Evolutionary conservation across 2,113 vertebrate species (phyloP), one percentile per base, ranked within the genome.

Genomic region (Pandion haliaetus): DNA sequence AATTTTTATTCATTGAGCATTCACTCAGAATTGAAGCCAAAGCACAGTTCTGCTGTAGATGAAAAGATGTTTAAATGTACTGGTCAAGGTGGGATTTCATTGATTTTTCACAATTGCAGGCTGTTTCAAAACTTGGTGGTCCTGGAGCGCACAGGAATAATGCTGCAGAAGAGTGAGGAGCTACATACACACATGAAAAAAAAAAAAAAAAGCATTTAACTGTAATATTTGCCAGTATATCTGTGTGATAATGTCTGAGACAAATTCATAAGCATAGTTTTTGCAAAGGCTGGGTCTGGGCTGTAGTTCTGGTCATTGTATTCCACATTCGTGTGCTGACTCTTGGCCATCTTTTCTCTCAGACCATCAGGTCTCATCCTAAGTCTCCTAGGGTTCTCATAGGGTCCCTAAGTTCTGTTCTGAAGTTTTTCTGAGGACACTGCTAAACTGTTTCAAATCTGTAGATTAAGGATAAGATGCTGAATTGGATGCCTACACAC

Each of bases 361-460:
- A 11, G 32, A 67, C 29, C 14, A 15, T 45, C 26, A 42, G 18
- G n/a, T 58, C 29, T 85, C 2, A 1, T 86, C 59, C 52, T 79
- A 44, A 85, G 32, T 3, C 10, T 74, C 18, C 25, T 28, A 2
- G 40, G 63, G 19, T 17, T 59, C 86, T 95, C 42, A 44, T 2
- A 73, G 17, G 20, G 25, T 62, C 29, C 2, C 0, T 61, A 45
- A 59, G 12, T 79, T 88, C 23, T 63, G 23, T 29, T 58, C 55
- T 81, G 67, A 86, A 73, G 61, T 81, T 81, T 70, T 87, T 82
- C 77, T 81, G 65, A 95, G 78, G 65, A 50, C 47, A 38, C n/a
- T 88, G 70, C 52, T 90, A 40, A 93, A 55, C 52, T 62, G 71
- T 74, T 92, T 78, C 26, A 69, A 36, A 65, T 82, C 44, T 54